phyloP scores from a whole-genome alignment of 1,140 invertebrate species.

The Cydia amplana region DNA sequence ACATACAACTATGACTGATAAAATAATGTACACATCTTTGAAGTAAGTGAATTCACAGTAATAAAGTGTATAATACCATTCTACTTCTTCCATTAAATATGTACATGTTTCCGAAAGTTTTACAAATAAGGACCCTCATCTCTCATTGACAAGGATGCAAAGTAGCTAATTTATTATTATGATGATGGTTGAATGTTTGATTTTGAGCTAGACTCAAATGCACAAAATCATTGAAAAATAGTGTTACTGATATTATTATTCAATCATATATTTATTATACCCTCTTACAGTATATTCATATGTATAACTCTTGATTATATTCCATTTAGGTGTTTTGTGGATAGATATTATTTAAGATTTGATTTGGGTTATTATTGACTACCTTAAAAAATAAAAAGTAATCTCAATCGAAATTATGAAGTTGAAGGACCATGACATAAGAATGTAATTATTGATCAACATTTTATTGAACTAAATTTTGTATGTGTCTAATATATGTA shows the following conservation, averaged over 20 bases:
- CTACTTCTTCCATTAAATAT: conserved; percentile 50
- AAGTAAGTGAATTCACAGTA: conserved; percentile 20
- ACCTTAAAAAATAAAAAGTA: conserved; percentile 38
- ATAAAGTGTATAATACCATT: conserved; percentile 36
- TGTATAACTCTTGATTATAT: conserved; percentile 31
- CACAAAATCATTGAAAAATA: conserved; percentile 66
- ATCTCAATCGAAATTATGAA: conserved; percentile 60
- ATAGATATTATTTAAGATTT: conserved; percentile 21
- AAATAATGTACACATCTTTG: conserved; percentile 29
- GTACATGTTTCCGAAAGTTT: conserved; percentile 49
- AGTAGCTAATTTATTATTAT: conserved; percentile 42
- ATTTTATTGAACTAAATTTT: conserved; percentile 65
- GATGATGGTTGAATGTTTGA: conserved; percentile 48
- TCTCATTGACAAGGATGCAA: conserved; percentile 39
- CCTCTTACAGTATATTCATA: conserved; percentile 32
- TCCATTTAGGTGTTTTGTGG: conserved; percentile 13
- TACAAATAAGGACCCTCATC: conserved; percentile 47
- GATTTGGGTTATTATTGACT: conserved; percentile 37
- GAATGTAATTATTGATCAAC: conserved; percentile 67
- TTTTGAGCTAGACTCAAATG: conserved; percentile 59
- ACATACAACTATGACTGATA: conserved; percentile 27
- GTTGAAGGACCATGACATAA: conserved; percentile 68
- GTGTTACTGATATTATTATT: conserved; percentile 41
- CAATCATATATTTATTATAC: conserved; percentile 46
- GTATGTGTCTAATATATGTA: conserved; percentile 54